phyloP scores from a whole-genome alignment of 53 echinoderm and acorn worm species.

The Pentamera pediparva region DNA sequence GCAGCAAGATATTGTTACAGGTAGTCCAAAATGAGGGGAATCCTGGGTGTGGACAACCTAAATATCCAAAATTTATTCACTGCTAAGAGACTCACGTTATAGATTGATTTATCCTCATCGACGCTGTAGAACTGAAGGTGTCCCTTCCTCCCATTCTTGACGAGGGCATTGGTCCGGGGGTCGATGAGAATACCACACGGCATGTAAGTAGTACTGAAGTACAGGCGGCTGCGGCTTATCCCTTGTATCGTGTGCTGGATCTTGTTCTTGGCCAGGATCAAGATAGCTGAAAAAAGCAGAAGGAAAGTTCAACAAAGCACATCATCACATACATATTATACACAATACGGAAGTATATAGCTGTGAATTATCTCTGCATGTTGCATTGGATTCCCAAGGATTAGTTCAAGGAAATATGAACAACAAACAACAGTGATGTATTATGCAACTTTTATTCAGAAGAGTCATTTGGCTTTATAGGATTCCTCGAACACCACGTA shows the following conservation, averaged over 20 bases:
- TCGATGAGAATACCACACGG: constrained; percentile 69
- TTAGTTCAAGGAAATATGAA: too few species aligned
- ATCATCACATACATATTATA: too few species aligned
- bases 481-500: too few species aligned
- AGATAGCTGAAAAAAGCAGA: constrained; percentile 52
- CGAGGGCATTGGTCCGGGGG: constrained; percentile 75
- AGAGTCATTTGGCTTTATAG: too few species aligned
- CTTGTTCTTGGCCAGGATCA: constrained; percentile 52
- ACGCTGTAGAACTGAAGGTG: constrained; percentile 91
- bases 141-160: constrained; percentile 70
- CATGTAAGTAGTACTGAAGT: constrained; percentile 34
- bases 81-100: constrained; percentile 53
- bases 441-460: too few species aligned
- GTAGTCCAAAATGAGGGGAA: too few species aligned
- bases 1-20: too few species aligned
- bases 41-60: not conserved
- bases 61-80: not conserved
- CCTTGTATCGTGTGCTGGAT: constrained; percentile 80
- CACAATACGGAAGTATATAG: too few species aligned
- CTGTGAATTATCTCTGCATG: too few species aligned
- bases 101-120: constrained; percentile 62
- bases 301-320: too few species aligned
- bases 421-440: not conserved
- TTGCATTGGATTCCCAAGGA: too few species aligned
- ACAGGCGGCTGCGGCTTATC: constrained; percentile 50